These are phyloP conservation scores for Cynopterus brachyotis DNA, from an alignment of 2,113 vertebrate species.

Conservation along the genomic window DNA sequence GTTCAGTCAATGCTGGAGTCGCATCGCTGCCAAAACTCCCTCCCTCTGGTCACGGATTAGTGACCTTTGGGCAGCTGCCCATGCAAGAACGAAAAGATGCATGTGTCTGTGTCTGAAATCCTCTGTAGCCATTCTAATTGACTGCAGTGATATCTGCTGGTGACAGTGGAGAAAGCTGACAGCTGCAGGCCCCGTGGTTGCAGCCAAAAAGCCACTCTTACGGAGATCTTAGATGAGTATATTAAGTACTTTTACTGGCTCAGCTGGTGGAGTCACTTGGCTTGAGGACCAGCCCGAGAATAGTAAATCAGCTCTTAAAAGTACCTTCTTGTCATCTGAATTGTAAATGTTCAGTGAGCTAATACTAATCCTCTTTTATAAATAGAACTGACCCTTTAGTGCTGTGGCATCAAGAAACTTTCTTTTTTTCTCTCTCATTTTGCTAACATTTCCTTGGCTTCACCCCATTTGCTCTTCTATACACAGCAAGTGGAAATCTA, in stretches of 20 bases:
- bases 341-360: conserved; percentile 63
- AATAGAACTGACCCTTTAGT: conserved; percentile 60
- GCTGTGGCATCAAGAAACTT: not conserved
- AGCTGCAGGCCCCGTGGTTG: conserved; percentile 53
- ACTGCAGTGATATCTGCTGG: conserved; percentile 60
- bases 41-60: conserved; percentile 59
- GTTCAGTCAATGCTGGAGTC: conserved; percentile 65
- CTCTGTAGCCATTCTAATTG: conserved; percentile 62
- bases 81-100: conserved; percentile 54
- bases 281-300: conserved; percentile 51
- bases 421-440: conserved; percentile 6
- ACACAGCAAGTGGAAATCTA: not conserved
- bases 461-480: not conserved
- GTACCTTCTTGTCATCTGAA: conserved; percentile 56
- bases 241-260: conserved; percentile 64
- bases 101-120: conserved; percentile 63
- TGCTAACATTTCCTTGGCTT: conserved; percentile 28
- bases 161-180: conserved; percentile 61
- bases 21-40: conserved; percentile 66
- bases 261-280: conserved; percentile 60
- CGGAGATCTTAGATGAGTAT: conserved; percentile 31
- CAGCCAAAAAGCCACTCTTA: conserved; percentile 58
- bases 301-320: conserved; percentile 74
- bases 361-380: conserved; percentile 70
- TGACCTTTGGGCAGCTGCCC: conserved; percentile 76